Evolutionary conservation across 2,888 invertebrate species (phyloP), one percentile per base, ranked within the genome.

Genomic region (Drosophila mimica): DNA sequence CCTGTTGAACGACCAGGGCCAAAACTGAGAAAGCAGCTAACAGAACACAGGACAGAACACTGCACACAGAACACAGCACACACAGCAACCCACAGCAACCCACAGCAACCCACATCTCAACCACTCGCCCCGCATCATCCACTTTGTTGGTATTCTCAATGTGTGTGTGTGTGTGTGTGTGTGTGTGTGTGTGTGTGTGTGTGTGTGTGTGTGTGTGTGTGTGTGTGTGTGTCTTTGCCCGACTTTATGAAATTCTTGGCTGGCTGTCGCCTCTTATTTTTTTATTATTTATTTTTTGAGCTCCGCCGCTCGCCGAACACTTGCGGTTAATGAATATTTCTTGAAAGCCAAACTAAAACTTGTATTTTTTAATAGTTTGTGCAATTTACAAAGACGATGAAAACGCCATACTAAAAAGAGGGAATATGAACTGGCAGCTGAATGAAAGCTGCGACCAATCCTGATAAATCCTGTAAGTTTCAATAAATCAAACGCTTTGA

Each of bases 281-380:
- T n/a, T 51, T 51, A n/a, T 43, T 57, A 20, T 31, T 40, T 43
- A 9, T 31, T 46, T 57, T 63, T 67, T 57, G 57, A 49, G 48
- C 59, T 53, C 63, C 63, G 64, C 60, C 31, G 49, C 63, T 60
- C 30, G 59, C 77, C 64, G 33, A 71, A 30, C 75, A 75, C 68
- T 75, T 68, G 66, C 54, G 75, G 67, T 75, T 79, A 79, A 79
- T 79, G 78, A 78, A 78, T 74, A 70, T 70, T 77, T 74, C 70
- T 74, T 66, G 74, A 62, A 70, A 53, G 65, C 66, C 36, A 66
- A 77, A 51, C 61, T 62, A 51, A 78, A 77, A 65, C 79, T 70
- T 70, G 59, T 43, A 77, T 74, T 78, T 78, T 77, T 69, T 66
- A 73, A 64, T 72, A 69, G 69, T 73, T 65, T 70, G 63, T 36